These are phyloP conservation scores for Zingel zingel DNA, from an alignment of 2,113 vertebrate genomes.

Conservation along the genomic window DNA sequence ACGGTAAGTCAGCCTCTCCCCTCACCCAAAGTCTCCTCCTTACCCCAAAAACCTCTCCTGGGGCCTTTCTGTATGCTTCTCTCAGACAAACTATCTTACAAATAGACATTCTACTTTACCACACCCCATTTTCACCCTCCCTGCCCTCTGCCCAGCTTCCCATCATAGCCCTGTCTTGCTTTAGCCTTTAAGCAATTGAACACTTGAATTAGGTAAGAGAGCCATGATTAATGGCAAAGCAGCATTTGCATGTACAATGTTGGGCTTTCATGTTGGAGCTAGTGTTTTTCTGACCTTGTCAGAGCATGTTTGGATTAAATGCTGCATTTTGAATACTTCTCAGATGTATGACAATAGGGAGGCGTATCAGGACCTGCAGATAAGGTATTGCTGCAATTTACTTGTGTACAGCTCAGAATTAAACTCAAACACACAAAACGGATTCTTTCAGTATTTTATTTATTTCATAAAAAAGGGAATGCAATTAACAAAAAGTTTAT, in stretches of 20 bases:
- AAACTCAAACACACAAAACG: slow-evolving; percentile 13
- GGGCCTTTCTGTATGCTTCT: slow-evolving; percentile 59
- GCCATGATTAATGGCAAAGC: slow-evolving; percentile 59
- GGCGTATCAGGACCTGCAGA: slow-evolving; percentile 56
- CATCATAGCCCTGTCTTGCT: slow-evolving; percentile 40
- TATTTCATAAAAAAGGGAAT: slow-evolving; percentile 82
- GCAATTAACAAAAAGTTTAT: slow-evolving; percentile 81
- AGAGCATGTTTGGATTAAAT: slow-evolving; percentile 76
- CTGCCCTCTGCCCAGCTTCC: slow-evolving; percentile 50
- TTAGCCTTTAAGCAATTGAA: slow-evolving; percentile 58
- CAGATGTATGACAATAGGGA: slow-evolving; percentile 47
- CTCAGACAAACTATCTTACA: slow-evolving; percentile 61
- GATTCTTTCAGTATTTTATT: slow-evolving; percentile 75
- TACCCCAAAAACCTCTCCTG: slow-evolving; percentile 62
- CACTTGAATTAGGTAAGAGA: slow-evolving; percentile 64
- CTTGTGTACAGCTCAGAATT: slow-evolving; percentile 12
- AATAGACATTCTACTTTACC: slow-evolving; percentile 62
- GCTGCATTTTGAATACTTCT: slow-evolving; percentile 45
- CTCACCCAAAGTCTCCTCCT: slow-evolving; percentile 58
- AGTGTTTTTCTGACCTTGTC: slow-evolving; percentile 76
- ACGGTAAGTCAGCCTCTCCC: slow-evolving; percentile 71
- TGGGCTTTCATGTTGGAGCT: slow-evolving; percentile 74
- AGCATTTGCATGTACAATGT: slow-evolving; percentile 56
- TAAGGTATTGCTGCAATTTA: not conserved
- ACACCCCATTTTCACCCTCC: slow-evolving; percentile 62